Base-by-base conservation (phyloP, 2,113 vertebrate genomes). In the Lycaon pictus region DNA sequence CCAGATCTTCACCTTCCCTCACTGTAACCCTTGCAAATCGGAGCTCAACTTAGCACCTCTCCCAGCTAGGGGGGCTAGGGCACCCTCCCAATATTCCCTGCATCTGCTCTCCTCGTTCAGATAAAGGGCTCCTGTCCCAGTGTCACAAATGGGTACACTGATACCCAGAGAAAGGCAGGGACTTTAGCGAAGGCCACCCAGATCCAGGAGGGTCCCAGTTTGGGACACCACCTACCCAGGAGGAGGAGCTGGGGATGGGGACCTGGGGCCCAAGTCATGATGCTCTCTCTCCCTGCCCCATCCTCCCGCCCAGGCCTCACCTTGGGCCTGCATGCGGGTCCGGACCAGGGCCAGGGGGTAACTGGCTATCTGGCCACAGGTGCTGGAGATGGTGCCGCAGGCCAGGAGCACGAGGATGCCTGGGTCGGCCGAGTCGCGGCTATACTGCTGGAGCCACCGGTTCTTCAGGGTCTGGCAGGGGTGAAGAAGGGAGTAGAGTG, bases 241-340 rank as follows among this genome's bases (percentile, higher is more conserved):
- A 48, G 62, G 11, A 29, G 32, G 62, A 71, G 51, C 74, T 25
- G 9, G 43, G 56, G 23, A 35, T n/a, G 51, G 11, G 84, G 53
- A 60, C n/a, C 67, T 25, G 51, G 67, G 51, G 20, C 72, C 93
- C 74, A 7, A n/a, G 43, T 9, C 6, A 12, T 10, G 62, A 32
- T 35, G 67, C 37, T 51, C 35, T 20, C 56, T 35, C 56, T 35
- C 29, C 67, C 81, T 3, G 48, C 10, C 43, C 69, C 65, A 13
- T 51, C 51, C 67, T 27, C 56, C 77, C 43, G 0, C 48, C 93
- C 71, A 53, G 81, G 71, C 63, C 99, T 99, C 96, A 99, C 99
- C 99, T 98, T 99, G 99, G 22, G 99, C 99, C 98, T 99, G 99
- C 99, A 99, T 99, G 74, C 99, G 99, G 62, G 99, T 99, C 95